Percentiles rank a stretch among this genome's conserved stretches.
phyloP scores from a whole-genome alignment of 2,113 vertebrate species.

The Thunnus thynnus region DNA sequence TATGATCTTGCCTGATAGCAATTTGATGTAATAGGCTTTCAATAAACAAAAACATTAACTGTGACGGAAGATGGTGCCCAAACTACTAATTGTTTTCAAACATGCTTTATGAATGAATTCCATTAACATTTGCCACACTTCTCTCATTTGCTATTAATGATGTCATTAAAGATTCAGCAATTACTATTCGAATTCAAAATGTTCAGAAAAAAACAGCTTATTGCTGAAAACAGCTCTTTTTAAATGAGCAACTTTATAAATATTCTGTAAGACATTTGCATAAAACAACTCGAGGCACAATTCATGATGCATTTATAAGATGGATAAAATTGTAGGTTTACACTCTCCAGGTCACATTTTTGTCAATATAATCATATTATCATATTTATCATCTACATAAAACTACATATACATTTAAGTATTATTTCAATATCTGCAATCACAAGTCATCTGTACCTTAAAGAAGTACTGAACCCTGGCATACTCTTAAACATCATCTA shows the following conservation, averaged over 20 bases:
- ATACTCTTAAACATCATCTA: too few relatives aligned
- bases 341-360: too few relatives aligned
- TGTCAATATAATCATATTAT: too few relatives aligned
- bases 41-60: constrained; percentile 69
- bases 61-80: constrained; percentile 33
- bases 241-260: not conserved
- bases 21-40: constrained; percentile 63
- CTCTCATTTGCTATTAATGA: constrained; percentile 37
- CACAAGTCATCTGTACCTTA: too few relatives aligned
- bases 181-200: not conserved
- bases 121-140: constrained; percentile 58
- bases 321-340: too few relatives aligned
- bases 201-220: constrained; percentile 13
- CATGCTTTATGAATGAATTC: constrained; percentile 57
- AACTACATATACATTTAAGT: too few relatives aligned
- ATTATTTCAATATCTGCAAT: too few relatives aligned
- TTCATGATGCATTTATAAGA: not conserved
- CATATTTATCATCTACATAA: too few relatives aligned
- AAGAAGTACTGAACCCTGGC: too few relatives aligned
- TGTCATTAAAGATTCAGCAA: constrained; percentile 40
- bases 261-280: not conserved
- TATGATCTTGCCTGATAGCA: constrained; percentile 55
- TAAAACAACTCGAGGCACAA: not conserved
- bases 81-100: constrained; percentile 68
- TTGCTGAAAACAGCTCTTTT: constrained; percentile 7